Evolutionary conservation across 2,888 invertebrate species (phyloP).

Genomic region (Drosophila maculinotata): DNA sequence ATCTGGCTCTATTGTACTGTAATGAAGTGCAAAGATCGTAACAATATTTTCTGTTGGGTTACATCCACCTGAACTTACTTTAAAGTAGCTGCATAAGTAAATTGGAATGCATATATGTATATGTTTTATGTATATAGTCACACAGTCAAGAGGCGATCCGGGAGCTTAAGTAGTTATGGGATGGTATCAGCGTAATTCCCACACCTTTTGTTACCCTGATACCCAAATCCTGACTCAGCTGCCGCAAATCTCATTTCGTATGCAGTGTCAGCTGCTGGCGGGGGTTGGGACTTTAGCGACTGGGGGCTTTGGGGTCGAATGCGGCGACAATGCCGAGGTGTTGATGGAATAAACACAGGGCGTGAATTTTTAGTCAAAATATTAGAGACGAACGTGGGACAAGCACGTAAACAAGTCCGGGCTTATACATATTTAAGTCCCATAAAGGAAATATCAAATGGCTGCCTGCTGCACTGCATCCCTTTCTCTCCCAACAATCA

Average conservation of each 20-base stretch:
- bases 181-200: constrained; percentile 36
- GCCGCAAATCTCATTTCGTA: constrained; percentile 73
- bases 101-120: constrained; percentile 2
- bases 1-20: too few species aligned
- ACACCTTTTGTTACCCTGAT: neutral
- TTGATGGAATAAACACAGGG: constrained; percentile 74
- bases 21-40: too few species aligned
- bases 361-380: constrained; percentile 73
- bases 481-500: constrained; percentile 41
- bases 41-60: neutral
- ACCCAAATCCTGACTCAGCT: constrained; percentile 49
- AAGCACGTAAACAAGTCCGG: constrained; percentile 63
- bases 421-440: constrained; percentile 79
- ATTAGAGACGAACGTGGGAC: constrained; percentile 37
- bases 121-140: constrained; percentile 25
- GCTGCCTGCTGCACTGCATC: constrained; percentile 53
- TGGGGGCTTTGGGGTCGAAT: constrained; percentile 25
- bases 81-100: constrained; percentile 12
- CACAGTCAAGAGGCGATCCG: constrained; percentile 12
- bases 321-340: constrained; percentile 72
- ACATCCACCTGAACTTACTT: neutral
- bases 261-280: constrained; percentile 60
- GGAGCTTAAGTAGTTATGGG: constrained; percentile 32
- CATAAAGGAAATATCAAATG: constrained; percentile 74
- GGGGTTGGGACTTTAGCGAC: constrained; percentile 2